These are phyloP conservation scores for Nomada ruficornis DNA, from an alignment of 2,888 invertebrate species.

Conservation along the genomic window DNA sequence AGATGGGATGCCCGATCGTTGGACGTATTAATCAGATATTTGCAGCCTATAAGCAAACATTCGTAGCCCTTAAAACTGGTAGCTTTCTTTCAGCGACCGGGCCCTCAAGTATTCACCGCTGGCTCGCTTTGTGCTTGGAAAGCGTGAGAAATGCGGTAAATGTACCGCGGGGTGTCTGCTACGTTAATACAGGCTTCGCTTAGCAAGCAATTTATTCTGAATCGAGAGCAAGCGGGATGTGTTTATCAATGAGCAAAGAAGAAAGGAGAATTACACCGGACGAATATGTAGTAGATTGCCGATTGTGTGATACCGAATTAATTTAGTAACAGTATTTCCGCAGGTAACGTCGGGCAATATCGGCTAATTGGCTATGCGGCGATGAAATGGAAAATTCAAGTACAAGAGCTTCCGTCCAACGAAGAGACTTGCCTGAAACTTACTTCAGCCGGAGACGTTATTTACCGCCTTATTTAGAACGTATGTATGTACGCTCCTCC, in stretches of 20 bases:
- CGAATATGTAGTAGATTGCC: neutral
- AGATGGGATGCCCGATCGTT: neutral
- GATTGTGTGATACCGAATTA: neutral
- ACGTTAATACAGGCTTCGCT: too few relatives aligned
- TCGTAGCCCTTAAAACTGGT: too few relatives aligned
- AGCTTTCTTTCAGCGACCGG: too few relatives aligned
- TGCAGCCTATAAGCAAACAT: neutral
- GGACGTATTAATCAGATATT: neutral
- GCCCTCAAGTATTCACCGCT: too few relatives aligned
- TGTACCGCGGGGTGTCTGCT: too few relatives aligned
- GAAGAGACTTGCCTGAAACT: neutral
- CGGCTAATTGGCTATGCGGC: neutral
- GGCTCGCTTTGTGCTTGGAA: too few relatives aligned
- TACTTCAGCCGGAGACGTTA: neutral
- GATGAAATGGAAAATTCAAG: slow-evolving; percentile 21
- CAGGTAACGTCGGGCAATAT: neutral
- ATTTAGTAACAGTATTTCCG: neutral
- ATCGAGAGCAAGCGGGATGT: neutral
- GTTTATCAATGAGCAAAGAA: too few relatives aligned
- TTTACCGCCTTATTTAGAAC: neutral
- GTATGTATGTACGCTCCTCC: neutral
- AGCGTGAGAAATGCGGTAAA: too few relatives aligned
- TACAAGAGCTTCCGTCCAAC: neutral
- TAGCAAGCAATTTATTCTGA: too few relatives aligned
- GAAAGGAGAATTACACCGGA: too few relatives aligned